A percentile compares a stretch with the other conserved stretches of the same genome.
phyloP scores from a whole-genome alignment of 2,113 vertebrate species.

The Etheostoma spectabile region DNA sequence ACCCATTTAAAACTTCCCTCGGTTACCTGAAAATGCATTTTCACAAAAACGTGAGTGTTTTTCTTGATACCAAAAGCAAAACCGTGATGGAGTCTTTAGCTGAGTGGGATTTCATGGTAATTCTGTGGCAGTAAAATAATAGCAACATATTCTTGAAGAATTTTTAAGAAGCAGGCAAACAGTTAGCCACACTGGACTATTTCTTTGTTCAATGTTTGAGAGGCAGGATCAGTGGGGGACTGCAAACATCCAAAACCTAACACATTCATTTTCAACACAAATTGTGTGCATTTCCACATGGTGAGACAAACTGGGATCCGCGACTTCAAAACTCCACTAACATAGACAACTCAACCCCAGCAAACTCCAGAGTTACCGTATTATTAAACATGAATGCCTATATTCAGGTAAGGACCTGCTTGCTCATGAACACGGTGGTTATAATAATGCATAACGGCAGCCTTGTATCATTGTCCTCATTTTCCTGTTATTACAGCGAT shows the following conservation, averaged over 20 bases:
- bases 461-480: not conserved
- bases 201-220: not conserved
- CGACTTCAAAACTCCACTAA: not conserved
- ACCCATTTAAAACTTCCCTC: not conserved
- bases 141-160: not conserved
- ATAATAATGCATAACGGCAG: conserved; percentile 21
- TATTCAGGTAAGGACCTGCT: conserved; percentile 18
- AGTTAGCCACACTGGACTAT: not conserved
- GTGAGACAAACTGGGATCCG: conserved; percentile 1
- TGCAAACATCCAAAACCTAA: not conserved
- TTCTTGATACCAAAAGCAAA: conserved; percentile 1
- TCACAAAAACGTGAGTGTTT: not conserved
- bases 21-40: not conserved
- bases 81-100: not conserved
- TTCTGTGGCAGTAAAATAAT: conserved; percentile 37
- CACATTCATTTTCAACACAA: conserved; percentile 16
- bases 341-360: conserved; percentile 15
- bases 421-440: not conserved
- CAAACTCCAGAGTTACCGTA: not conserved
- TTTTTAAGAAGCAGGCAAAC: conserved; percentile 30
- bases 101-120: conserved; percentile 9
- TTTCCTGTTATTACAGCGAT: not conserved
- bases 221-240: not conserved
- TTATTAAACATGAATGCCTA: not conserved
- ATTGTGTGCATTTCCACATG: conserved; percentile 16